These are phyloP conservation scores for Patella ulyssiponensis DNA, from an alignment of 2,888 invertebrate genomes.

Conservation along the genomic window DNA sequence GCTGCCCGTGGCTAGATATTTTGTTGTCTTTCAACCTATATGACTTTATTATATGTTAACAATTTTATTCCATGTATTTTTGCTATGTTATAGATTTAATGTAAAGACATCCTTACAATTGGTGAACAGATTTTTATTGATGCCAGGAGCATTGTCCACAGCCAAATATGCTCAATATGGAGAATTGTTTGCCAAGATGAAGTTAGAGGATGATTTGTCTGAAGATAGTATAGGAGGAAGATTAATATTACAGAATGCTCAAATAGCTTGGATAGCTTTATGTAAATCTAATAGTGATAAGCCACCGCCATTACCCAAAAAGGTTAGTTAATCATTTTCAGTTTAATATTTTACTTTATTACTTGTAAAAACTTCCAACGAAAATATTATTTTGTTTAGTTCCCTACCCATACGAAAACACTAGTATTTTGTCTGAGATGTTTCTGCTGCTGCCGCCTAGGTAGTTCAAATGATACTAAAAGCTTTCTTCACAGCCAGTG, in stretches of 20 bases:
- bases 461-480: too few species aligned
- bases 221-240: conserved; percentile 88
- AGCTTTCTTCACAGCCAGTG: too few species aligned
- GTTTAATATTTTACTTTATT: too few species aligned
- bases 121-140: conserved; percentile 80
- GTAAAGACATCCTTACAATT: conserved; percentile 78
- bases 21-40: too few species aligned
- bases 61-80: too few species aligned
- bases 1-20: too few species aligned
- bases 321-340: neutral
- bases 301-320: conserved; percentile 1
- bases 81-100: conserved; percentile 76
- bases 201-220: conserved; percentile 82
- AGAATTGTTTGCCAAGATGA: conserved; percentile 83
- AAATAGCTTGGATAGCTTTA: conserved; percentile 78
- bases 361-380: too few species aligned
- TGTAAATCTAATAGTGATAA: conserved; percentile 4
- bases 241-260: conserved; percentile 83
- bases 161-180: conserved; percentile 84
- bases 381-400: too few species aligned
- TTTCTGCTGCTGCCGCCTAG: too few species aligned
- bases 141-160: conserved; percentile 76
- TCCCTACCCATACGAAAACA: too few species aligned
- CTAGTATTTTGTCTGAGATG: too few species aligned
- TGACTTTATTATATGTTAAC: too few species aligned